phyloP scores from a whole-genome alignment of 2,113 vertebrate genomes.

The Crotalus horridus region DNA sequence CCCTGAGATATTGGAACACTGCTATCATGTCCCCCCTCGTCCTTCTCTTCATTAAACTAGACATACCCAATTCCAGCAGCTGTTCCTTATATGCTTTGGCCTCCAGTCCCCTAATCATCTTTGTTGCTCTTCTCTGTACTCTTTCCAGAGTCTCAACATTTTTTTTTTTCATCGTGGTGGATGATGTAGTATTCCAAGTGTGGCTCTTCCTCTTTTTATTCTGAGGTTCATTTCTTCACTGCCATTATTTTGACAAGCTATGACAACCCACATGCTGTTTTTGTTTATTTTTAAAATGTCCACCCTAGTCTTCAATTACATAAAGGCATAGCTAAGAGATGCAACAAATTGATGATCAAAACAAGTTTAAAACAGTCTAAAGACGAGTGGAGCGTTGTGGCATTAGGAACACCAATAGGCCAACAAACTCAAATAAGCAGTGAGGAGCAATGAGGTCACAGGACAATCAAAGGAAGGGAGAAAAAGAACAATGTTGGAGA shows the following conservation, averaged over 20 bases:
- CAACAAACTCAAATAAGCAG: neutral
- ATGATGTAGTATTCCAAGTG: too few species aligned
- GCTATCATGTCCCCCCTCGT: too few species aligned
- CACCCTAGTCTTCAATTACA: neutral
- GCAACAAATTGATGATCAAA: neutral
- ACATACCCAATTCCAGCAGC: too few species aligned
- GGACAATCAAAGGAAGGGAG: neutral
- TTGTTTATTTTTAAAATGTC: neutral
- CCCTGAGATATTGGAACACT: too few species aligned
- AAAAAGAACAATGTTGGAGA: neutral
- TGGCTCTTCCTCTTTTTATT: neutral
- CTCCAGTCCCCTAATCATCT: too few species aligned
- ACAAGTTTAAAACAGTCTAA: neutral
- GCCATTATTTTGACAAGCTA: neutral
- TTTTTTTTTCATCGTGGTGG: too few species aligned
- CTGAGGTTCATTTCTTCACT: neutral
- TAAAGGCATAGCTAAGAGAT: neutral
- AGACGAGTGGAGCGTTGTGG: neutral
- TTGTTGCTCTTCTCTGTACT: too few species aligned
- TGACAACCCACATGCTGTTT: neutral
- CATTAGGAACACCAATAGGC: neutral
- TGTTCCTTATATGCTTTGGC: too few species aligned
- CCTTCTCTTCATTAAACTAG: too few species aligned
- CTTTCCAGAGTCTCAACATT: too few species aligned
- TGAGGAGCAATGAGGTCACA: neutral